These are phyloP conservation scores for Epsilonema sp. DNA, from an alignment of 2,888 invertebrate species.

Conservation along the genomic window DNA sequence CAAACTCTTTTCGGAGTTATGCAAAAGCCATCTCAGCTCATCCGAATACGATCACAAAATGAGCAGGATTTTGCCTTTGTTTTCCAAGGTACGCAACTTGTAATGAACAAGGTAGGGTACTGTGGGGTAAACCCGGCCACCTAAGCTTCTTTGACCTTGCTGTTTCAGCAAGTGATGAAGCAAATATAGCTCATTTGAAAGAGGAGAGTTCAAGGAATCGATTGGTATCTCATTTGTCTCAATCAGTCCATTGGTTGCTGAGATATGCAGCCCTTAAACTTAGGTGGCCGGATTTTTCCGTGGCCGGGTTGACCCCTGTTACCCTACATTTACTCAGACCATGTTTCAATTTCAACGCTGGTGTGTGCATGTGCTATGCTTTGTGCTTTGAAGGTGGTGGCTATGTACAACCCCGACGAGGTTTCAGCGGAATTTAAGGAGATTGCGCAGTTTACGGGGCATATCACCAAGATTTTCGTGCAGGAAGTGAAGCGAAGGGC, in stretches of 20 bases:
- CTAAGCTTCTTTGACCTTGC: too few relatives aligned
- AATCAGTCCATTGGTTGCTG: too few relatives aligned
- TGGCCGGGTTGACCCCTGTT: too few relatives aligned
- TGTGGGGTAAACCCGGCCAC: too few relatives aligned
- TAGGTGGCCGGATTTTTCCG: background rate
- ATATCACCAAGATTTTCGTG: conserved; percentile 87
- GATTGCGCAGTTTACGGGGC: conserved; percentile 74
- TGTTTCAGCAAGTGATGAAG: too few relatives aligned
- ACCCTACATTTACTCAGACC: too few relatives aligned
- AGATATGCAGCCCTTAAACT: too few relatives aligned
- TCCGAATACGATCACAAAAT: conserved; percentile 72
- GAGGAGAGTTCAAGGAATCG: too few relatives aligned
- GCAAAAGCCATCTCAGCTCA: conserved; percentile 60
- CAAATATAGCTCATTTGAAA: too few relatives aligned
- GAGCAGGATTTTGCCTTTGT: conserved; percentile 89
- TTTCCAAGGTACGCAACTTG: conserved; percentile 58
- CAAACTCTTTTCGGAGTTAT: conserved; percentile 82
- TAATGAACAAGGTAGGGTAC: too few relatives aligned
- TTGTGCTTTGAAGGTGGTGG: conserved; percentile 17
- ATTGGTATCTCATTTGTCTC: too few relatives aligned
- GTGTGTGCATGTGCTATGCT: too few relatives aligned
- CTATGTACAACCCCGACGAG: conserved; percentile 37
- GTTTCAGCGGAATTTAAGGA: conserved; percentile 96
- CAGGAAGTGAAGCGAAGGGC: conserved; percentile 79
- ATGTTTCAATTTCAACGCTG: conserved; percentile 13